Conservation (phyloP, 2,888 invertebrate species). For the Microctonus hyperodae region DNA sequence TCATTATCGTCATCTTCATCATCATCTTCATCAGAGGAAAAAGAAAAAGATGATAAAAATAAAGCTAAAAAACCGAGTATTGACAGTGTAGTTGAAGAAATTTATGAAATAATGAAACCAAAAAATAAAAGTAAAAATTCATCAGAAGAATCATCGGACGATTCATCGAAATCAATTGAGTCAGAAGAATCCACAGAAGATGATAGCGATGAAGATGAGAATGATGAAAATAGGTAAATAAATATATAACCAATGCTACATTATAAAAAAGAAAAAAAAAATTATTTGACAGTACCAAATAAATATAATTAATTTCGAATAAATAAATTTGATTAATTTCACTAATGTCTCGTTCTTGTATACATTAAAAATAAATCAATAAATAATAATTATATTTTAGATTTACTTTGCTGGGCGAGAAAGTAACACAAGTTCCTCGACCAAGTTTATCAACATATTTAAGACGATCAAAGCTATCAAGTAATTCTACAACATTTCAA, state of each 20-base stretch:
- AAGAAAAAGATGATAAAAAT: neutral
- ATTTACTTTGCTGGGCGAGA: constrained; percentile 55
- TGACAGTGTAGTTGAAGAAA: constrained; percentile 48
- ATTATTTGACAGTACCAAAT: no score
- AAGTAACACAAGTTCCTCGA: constrained; percentile 54
- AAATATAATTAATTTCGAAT: no score
- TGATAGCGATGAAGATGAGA: constrained; percentile 42
- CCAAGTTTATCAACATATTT: constrained; percentile 58
- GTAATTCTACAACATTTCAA: constrained; percentile 67
- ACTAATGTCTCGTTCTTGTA: no score
- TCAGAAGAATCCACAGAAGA: constrained; percentile 34
- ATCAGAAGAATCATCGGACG: constrained; percentile 34
- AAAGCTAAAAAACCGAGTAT: constrained; percentile 42
- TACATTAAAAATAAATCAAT: constrained; percentile 4
- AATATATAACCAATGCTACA: neutral
- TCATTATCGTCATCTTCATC: constrained; percentile 6
- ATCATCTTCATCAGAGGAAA: constrained; percentile 5
- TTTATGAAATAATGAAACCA: constrained; percentile 47
- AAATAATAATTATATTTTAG: constrained; percentile 36
- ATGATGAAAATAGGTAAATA: constrained; percentile 50
- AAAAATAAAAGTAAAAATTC: constrained; percentile 32
- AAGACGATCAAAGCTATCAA: constrained; percentile 65
- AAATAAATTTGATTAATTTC: no score
- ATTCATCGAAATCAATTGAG: constrained; percentile 33
- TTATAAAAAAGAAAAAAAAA: no score